These are phyloP conservation scores for Bibio marci DNA, from an alignment of 2,888 invertebrate genomes.

Conservation along the genomic window DNA sequence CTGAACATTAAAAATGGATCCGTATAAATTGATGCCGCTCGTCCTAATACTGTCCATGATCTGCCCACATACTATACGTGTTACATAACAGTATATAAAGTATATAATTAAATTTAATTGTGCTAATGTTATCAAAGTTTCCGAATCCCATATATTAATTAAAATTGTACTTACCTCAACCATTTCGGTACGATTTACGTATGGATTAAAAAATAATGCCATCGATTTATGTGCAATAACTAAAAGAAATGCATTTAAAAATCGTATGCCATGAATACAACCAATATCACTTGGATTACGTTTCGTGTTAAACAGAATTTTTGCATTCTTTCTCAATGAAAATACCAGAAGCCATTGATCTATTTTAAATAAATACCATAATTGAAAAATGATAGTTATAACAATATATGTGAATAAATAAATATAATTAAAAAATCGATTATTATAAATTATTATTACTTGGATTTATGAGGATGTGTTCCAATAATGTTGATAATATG, in stretches of 20 bases:
- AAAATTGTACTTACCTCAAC: slow-evolving; percentile 41
- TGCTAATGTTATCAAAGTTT: too few species aligned
- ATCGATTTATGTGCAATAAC: slow-evolving; percentile 51
- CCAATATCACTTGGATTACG: slow-evolving; percentile 38
- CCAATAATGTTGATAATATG: slow-evolving; percentile 23
- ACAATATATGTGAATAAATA: background rate
- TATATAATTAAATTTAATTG: too few species aligned
- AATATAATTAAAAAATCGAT: background rate
- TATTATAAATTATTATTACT: slow-evolving; percentile 14
- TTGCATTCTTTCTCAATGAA: slow-evolving; percentile 41
- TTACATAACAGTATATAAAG: background rate
- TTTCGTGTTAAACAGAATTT: slow-evolving; percentile 33
- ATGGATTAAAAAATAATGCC: slow-evolving; percentile 50
- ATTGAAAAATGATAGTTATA: background rate
- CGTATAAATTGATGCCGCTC: slow-evolving; percentile 51
- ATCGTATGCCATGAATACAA: slow-evolving; percentile 46
- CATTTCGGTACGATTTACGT: slow-evolving; percentile 46
- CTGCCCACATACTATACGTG: slow-evolving; percentile 35
- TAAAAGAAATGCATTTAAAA: slow-evolving; percentile 42
- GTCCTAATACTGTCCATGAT: slow-evolving; percentile 47
- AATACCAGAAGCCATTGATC: slow-evolving; percentile 38
- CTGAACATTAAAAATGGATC: slow-evolving; percentile 56
- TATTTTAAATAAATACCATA: slow-evolving; percentile 14
- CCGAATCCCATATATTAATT: too few species aligned
- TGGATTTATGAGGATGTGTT: slow-evolving; percentile 15